Evolutionary conservation across 2,797 vertebrate species (phyloP), one percentile per base, ranked within the genome.

Genomic region (Xenops minutus): DNA sequence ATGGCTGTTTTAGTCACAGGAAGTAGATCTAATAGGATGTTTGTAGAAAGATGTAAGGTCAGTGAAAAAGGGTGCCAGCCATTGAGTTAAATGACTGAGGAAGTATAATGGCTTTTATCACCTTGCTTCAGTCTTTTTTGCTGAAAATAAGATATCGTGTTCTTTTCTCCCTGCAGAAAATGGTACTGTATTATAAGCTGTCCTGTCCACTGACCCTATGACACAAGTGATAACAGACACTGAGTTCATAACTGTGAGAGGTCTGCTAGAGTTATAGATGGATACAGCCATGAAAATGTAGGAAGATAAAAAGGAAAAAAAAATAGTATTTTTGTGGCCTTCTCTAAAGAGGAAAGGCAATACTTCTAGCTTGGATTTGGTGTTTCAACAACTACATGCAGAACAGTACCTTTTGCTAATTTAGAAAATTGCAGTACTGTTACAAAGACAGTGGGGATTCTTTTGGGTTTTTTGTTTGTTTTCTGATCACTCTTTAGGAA

Each of bases 111-210:
- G 52, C 13, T 94, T 92, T 94, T 93, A 85, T 91, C 39, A 80
- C 12, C 21, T 89, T 93, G 23, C 39, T 91, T 93, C 78, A 72
- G 66, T 37, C 32, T 62, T 92, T 92, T 93, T 84, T 94, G 32
- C 61, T 89, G 56, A 88, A 93, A 89, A 74, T 37, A 93, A 56
- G 72, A 26, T 34, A 54, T 1, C 5, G 6, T 46, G 17, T 30
- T 84, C 44, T 77, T 89, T 92, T 83, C 22, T 80, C 51, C 44
- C 44, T 77, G 24, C 24, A 85, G 71, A 92, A 94, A 89, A 68
- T 66, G 24, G 54, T 64, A 37, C 20, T 89, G 11, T 20, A 51
- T 61, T 61, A 36, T 46, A 66, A 83, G 43, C 14, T 75, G 37
- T 63, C 43, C 69, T 88, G 58, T 79, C 39, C 71, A 30, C n/a